phyloP scores from a whole-genome alignment of 2,888 invertebrate species.

The Drosophila neonasuta region DNA sequence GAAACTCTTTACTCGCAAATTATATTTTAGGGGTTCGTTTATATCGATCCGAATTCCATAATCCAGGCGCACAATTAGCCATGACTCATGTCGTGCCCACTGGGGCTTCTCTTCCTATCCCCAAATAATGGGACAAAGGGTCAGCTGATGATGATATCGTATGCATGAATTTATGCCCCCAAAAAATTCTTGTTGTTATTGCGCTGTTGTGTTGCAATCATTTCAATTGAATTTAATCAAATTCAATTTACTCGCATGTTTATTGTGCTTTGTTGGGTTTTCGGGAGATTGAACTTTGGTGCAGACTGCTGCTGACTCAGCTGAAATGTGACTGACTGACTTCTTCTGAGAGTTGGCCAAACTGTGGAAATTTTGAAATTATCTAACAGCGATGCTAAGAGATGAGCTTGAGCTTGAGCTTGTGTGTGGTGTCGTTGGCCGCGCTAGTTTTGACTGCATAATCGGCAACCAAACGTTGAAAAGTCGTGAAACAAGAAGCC shows the following conservation, averaged over 20 bases:
- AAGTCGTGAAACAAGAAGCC: conserved; percentile 32
- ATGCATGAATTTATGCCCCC: conserved; percentile 13
- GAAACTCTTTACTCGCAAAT: conserved; percentile 4
- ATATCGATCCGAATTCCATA: conserved; percentile 47
- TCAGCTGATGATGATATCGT: conserved; percentile 4
- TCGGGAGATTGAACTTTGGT: conserved; percentile 16
- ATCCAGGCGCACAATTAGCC: conserved; percentile 25
- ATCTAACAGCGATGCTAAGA: conserved; percentile 15
- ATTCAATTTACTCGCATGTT: conserved; percentile 65
- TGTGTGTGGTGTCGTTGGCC: conserved; percentile 43
- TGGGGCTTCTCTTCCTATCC: neutral
- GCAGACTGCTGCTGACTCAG: conserved; percentile 23
- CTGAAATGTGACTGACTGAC: neutral
- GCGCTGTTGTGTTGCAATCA: conserved; percentile 45
- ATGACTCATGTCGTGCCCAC: conserved; percentile 33
- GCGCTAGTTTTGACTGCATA: conserved; percentile 55
- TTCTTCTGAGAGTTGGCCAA: neutral
- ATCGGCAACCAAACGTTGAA: conserved; percentile 30
- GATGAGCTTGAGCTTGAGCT: neutral
- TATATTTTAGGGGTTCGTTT: conserved; percentile 12
- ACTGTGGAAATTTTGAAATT: conserved; percentile 7
- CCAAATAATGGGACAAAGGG: conserved; percentile 26
- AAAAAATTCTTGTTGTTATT: conserved; percentile 1
- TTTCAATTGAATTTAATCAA: conserved; percentile 79
- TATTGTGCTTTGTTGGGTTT: conserved; percentile 5